Evolutionary conservation across 2,113 vertebrate species (phyloP).

Genomic region (Sturnus vulgaris): DNA sequence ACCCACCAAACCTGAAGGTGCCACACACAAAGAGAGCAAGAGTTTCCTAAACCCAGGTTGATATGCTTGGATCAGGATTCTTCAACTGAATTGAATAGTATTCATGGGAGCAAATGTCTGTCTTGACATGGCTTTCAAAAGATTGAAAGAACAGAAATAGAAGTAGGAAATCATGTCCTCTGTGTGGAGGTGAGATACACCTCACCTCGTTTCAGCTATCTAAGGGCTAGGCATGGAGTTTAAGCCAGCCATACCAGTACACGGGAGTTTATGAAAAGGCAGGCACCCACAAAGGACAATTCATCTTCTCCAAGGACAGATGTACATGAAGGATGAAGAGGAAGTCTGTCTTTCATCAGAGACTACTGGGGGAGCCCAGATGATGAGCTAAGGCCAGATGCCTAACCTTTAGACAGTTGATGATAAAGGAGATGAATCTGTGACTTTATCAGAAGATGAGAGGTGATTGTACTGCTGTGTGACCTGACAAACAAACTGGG

Average conservation of each 20-base stretch:
- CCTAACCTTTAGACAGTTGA: constrained; percentile 34
- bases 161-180: neutral
- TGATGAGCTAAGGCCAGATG: constrained; percentile 29
- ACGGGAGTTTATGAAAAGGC: neutral
- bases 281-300: constrained; percentile 10
- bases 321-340: neutral
- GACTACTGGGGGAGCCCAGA: neutral
- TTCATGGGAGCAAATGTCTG: neutral
- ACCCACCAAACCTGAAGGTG: neutral
- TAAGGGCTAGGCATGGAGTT: neutral
- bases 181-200: neutral
- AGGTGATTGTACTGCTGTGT: neutral
- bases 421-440: constrained; percentile 45
- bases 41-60: neutral
- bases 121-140: neutral
- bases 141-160: neutral
- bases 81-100: neutral
- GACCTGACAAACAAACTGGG: constrained; percentile 5
- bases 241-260: neutral
- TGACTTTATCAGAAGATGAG: constrained; percentile 53
- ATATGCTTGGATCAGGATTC: neutral
- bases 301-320: constrained; percentile 22
- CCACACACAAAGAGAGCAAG: neutral
- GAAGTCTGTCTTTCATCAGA: constrained; percentile 59
- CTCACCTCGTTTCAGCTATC: neutral